Conservation (phyloP, 2,888 invertebrate genomes). For the Dione juno region DNA sequence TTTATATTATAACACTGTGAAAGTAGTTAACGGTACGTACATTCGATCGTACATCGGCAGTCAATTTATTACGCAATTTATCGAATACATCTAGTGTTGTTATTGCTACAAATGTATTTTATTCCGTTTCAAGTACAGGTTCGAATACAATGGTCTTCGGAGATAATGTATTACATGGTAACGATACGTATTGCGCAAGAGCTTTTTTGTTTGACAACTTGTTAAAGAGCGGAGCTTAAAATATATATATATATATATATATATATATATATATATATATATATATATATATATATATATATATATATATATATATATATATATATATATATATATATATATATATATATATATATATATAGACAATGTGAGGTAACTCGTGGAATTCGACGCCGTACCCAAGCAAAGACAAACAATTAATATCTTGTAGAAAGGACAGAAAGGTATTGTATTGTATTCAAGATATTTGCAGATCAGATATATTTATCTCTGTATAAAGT, state of each 20-base stretch:
- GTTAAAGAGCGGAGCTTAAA: too few species aligned
- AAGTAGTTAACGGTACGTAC: conserved; percentile 64
- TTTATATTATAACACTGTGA: conserved; percentile 35
- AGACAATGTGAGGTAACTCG: too few species aligned
- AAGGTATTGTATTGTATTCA: neutral
- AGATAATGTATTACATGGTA: neutral
- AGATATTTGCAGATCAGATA: neutral
- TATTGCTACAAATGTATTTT: conserved; percentile 55
- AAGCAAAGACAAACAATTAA: too few species aligned
- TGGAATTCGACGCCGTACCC: too few species aligned
- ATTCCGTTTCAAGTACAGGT: conserved; percentile 45
- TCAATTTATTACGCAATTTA: conserved; percentile 76
- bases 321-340: too few species aligned
- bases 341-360: too few species aligned
- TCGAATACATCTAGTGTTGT: conserved; percentile 57
- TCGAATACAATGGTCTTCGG: conserved; percentile 27
- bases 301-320: too few species aligned
- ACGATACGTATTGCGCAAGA: neutral
- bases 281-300: too few species aligned
- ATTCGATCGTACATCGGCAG: conserved; percentile 63
- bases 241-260: too few species aligned
- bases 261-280: too few species aligned
- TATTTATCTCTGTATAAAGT: neutral
- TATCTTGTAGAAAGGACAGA: neutral
- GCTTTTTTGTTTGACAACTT: neutral